Percentiles rank a stretch among this genome's conserved stretches.
Evolutionary conservation across 2,888 invertebrate genomes (phyloP).

Genomic region (Folsomia candida): DNA sequence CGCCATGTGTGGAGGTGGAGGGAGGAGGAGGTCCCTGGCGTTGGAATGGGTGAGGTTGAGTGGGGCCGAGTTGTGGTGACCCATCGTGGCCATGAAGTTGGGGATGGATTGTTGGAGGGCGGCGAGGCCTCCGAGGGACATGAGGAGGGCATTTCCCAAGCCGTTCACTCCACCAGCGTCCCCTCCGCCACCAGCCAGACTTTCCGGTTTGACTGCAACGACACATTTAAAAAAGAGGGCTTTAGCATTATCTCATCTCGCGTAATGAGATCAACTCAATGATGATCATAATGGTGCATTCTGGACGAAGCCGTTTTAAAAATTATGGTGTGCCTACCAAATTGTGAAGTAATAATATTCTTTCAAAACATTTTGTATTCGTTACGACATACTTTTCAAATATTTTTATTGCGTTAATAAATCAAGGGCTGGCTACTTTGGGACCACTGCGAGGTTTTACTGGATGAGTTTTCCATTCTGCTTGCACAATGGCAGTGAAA

Average conservation of each 20-base stretch:
- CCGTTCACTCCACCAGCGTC: slow-evolving; percentile 40
- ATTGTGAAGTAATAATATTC: too few species aligned
- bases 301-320: not conserved
- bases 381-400: not conserved
- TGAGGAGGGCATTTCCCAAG: slow-evolving; percentile 58
- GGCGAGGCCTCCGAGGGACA: slow-evolving; percentile 77
- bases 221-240: not conserved
- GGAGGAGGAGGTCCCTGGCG: slow-evolving; percentile 7
- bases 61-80: slow-evolving; percentile 21
- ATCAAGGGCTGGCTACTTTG: not conserved
- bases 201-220: slow-evolving; percentile 50
- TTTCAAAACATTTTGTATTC: not conserved
- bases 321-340: not conserved
- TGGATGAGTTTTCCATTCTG: not conserved
- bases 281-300: not conserved
- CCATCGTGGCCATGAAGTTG: slow-evolving; percentile 54
- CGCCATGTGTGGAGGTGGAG: not conserved
- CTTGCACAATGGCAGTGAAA: not conserved
- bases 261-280: not conserved
- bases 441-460: too few species aligned
- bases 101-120: slow-evolving; percentile 66
- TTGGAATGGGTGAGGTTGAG: slow-evolving; percentile 46
- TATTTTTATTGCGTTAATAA: not conserved
- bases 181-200: slow-evolving; percentile 41
- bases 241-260: not conserved